A percentile compares a stretch with the other conserved stretches of the same genome.
Conservation (phyloP, 1,140 invertebrate genomes). For the Drosophila fuyamai region DNA sequence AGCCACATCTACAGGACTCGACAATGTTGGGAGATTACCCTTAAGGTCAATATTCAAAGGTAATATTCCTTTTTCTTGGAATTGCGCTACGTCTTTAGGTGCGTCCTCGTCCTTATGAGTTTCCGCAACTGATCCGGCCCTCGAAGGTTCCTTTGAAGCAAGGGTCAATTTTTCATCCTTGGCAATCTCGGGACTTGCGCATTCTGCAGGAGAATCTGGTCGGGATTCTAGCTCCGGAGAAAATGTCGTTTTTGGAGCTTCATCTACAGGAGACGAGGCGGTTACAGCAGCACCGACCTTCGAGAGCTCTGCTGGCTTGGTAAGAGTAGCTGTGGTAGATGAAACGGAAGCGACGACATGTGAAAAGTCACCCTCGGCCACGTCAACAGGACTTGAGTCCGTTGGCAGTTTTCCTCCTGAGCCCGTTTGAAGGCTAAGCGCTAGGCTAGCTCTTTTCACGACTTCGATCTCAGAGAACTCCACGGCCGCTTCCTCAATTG, state of each 20-base stretch:
- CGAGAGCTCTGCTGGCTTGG: conserved; percentile 42
- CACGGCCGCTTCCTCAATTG: conserved; percentile 57
- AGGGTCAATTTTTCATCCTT: conserved; percentile 14
- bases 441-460: conserved; percentile 23
- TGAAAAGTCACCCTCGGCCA: conserved; percentile 66
- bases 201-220: conserved; percentile 48
- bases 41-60: conserved; percentile 1
- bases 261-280: conserved; percentile 63
- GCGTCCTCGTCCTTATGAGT: conserved; percentile 21
- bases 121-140: conserved; percentile 20
- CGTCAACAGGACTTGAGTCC: conserved; percentile 70
- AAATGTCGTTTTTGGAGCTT: conserved; percentile 38
- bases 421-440: conserved; percentile 20
- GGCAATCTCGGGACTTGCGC: conserved; percentile 5
- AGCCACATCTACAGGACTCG: conserved; percentile 38
- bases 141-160: conserved; percentile 33
- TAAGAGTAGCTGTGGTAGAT: background rate
- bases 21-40: conserved; percentile 19
- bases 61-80: background rate
- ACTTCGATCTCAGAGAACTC: conserved; percentile 36
- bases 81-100: conserved; percentile 6
- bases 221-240: conserved; percentile 14
- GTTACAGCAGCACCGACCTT: conserved; percentile 34
- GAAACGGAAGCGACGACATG: background rate
- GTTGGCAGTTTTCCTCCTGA: conserved; percentile 48